Base-by-base conservation (phyloP, 2,888 invertebrate species). In the Hipparchia semele region DNA sequence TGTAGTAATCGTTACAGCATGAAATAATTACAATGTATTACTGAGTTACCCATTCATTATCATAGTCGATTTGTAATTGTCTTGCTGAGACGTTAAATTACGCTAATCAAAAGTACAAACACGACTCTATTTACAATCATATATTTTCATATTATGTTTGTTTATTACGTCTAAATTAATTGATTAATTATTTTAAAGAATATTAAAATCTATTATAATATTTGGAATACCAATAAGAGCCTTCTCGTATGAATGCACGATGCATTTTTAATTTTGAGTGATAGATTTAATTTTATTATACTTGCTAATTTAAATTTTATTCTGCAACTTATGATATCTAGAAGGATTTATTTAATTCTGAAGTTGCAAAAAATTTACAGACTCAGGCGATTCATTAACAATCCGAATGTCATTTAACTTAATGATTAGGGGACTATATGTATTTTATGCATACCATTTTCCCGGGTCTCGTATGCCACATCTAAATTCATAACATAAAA, bases 11-110 rank as follows among this genome's bases (percentile, higher is more conserved):
- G 61, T 71, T 51, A 71, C 67, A 46, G 67, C 62, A 62, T 6
- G 53, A 6, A 66, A 33, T 62, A 72, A 68, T 68, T 62, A 68
- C 61, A 72, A 68, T 56, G 53, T 59, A 33, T 51, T 68, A 33
- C 45, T 12, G 33, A 9, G 51, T 71, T 60, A 67, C 13, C 66
- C 51, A 66, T 71, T 71, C 51, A 59, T 71, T 64, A 59, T 65
- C 51, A 59, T 58, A 58, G 49, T 45, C 49, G 49, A 68, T 56
- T 68, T n/a, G 62, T 60, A 46, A 61, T 13, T 65, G 70, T 67
- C 51, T 13, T 10, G 49, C 54, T 9, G 5, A 13, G 49, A 65
- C 13, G 39, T 49, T 39, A 33, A 71, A 53, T 66, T 53, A 6
- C 33, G 39, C 46, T 56, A 54, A 56, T n/a, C 46, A 68, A 60